Evolutionary conservation across 1,140 invertebrate species (phyloP), one percentile per base, ranked within the genome.

Genomic region (Apis cerana): DNA sequence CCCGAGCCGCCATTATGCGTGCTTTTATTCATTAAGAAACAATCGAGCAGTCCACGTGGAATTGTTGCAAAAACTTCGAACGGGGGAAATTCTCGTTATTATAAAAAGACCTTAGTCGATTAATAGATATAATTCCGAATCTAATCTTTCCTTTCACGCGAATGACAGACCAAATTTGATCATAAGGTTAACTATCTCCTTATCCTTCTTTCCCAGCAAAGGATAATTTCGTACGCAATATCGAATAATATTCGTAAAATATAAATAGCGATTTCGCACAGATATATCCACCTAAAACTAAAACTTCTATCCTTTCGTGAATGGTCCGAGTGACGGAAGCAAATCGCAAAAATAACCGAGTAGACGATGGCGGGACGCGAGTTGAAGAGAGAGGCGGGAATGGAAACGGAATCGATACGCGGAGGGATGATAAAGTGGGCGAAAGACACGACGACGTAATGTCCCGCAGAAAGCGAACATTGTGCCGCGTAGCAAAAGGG

Each of bases 401-500:
- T 13, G 19, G n/a, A 13, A 48, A 52, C 17, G 21, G 23, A 50
- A n/a, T 27, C 13, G 59, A 70, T 15, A 65, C n/a, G n/a, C n/a
- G 11, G 65, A 56, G 52, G 13, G 52, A 59, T 79, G 76, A 82
- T 81, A 89, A 85, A 89, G 78, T 77, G 81, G 75, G 81, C 64
- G 76, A 91, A 91, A 89, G 88, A 88, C 84, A 84, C 87, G 76
- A 43, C 33, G 54, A 59, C 88, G 88, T 89, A 90, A 92, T 92
- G 88, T 80, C 80, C 89, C 89, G 88, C 90, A 91, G 91, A 91
- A 91, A 90, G 90, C 85, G 89, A 92, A 91, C 90, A 93, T 91
- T 90, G 91, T 89, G 84, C 58, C 86, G 72, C 61, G 67, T n/a
- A 56, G 88, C 79, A 85, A 64, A 92, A 92, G 92, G 91, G 93